Evolutionary conservation across 2,797 vertebrate species (phyloP).

Genomic region (Mus spretus): DNA sequence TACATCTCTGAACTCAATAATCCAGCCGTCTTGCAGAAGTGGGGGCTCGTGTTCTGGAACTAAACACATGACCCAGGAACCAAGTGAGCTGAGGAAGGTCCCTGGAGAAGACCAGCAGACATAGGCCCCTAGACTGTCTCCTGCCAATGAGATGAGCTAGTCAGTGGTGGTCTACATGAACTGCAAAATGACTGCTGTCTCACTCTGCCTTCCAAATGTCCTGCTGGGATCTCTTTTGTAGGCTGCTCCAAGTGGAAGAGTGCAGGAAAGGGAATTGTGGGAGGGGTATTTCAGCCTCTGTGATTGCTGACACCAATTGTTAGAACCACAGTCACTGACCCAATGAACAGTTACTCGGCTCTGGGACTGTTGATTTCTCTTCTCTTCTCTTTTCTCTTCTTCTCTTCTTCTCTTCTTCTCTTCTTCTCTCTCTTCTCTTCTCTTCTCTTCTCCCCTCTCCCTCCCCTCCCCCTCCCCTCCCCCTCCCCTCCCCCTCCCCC

Average conservation of each 20-base stretch:
- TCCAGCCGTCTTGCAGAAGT: not conserved
- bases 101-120: not conserved
- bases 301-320: not conserved
- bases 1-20: no score
- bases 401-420: not conserved
- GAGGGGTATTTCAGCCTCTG: not conserved
- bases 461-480: no score
- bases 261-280: not conserved
- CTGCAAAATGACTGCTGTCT: not conserved
- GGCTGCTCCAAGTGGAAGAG: not conserved
- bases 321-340: not conserved
- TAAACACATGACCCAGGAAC: not conserved
- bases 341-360: not conserved
- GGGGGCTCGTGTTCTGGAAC: not conserved
- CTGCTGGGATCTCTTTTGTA: not conserved
- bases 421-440: not conserved
- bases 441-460: not conserved
- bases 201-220: not conserved
- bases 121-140: not conserved
- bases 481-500: no score
- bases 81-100: not conserved
- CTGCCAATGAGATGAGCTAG: not conserved
- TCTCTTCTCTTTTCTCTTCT: slow-evolving; percentile 5
- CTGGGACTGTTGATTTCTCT: not conserved
- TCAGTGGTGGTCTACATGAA: not conserved